phyloP scores from a whole-genome alignment of 1,140 invertebrate species.

The Brachionus paranguensis region DNA sequence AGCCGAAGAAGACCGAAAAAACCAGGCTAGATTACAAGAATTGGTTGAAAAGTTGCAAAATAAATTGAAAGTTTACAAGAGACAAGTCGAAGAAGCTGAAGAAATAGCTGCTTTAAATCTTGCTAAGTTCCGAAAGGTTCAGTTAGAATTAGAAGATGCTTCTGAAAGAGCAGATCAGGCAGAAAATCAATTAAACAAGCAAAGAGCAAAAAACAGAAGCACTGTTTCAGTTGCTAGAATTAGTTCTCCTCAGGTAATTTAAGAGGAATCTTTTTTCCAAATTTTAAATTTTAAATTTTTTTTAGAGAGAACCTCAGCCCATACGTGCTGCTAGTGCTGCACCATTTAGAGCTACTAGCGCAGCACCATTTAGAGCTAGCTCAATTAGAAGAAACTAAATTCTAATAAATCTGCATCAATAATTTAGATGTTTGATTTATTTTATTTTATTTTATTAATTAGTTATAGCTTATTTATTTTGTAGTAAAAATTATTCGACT shows the following conservation, averaged over 20 bases:
- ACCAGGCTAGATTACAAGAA: conserved; percentile 94
- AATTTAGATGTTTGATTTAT: neutral
- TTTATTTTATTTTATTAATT: neutral
- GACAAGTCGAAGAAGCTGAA: conserved; percentile 97
- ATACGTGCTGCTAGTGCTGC: neutral
- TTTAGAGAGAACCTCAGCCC: neutral
- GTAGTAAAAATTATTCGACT: neutral
- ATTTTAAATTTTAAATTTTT: neutral
- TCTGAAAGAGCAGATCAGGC: conserved; percentile 95
- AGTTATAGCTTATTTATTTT: neutral
- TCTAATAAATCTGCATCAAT: neutral
- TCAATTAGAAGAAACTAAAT: neutral
- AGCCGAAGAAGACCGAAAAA: conserved; percentile 92
- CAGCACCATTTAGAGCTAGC: neutral
- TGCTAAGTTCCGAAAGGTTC: conserved; percentile 96
- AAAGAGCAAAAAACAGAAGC: conserved; percentile 89
- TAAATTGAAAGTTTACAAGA: conserved; percentile 99
- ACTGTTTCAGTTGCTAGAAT: conserved; percentile 50
- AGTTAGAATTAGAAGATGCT: conserved; percentile 67
- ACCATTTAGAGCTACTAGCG: neutral
- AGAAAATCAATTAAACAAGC: conserved; percentile 92
- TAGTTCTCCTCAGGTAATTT: neutral
- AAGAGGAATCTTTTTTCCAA: neutral
- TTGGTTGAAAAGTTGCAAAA: conserved; percentile 96
- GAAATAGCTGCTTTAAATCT: conserved; percentile 96